A percentile compares a stretch with the other conserved stretches of the same genome.
phyloP scores from a whole-genome alignment of 2,888 invertebrate genomes.

The Melipona beecheii region DNA sequence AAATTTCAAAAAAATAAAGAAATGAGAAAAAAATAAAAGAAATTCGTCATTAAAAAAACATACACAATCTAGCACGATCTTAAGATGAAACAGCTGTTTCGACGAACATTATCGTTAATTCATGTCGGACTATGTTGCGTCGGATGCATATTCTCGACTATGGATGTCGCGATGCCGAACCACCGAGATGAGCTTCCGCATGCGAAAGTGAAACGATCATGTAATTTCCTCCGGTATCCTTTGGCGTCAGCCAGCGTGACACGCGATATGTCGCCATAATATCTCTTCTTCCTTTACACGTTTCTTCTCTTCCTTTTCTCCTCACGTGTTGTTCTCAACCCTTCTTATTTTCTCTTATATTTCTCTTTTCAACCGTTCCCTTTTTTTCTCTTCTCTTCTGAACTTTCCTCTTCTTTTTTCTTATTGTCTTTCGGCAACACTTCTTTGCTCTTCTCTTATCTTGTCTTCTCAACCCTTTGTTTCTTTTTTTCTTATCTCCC shows the following conservation, averaged over 20 bases:
- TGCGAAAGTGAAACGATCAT: conserved; percentile 63
- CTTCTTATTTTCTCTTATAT: conserved; percentile 6
- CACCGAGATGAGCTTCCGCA: conserved; percentile 35
- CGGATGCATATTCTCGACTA: conserved; percentile 16
- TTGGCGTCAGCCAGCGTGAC: conserved; percentile 31
- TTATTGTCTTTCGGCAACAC: not conserved
- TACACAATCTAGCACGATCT: not conserved
- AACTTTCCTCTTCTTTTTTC: not conserved
- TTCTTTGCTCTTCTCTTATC: conserved; percentile 4
- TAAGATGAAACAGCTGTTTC: conserved; percentile 22
- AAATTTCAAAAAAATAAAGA: not conserved
- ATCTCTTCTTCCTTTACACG: conserved; percentile 11
- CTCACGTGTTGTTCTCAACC: not conserved
- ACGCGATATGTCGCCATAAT: conserved; percentile 44
- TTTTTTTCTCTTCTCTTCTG: not conserved
- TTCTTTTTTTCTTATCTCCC: not conserved
- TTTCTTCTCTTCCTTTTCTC: conserved; percentile 17
- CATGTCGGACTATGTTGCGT: conserved; percentile 22
- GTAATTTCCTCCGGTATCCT: conserved; percentile 56
- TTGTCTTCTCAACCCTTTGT: not conserved
- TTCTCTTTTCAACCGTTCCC: not conserved
- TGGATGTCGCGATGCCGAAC: conserved; percentile 17
- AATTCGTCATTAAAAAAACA: not conserved
- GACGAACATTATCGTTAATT: conserved; percentile 23
- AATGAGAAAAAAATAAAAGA: not conserved